Base-by-base conservation (phyloP, 2,113 vertebrate species). In the Etheostoma spectabile region DNA sequence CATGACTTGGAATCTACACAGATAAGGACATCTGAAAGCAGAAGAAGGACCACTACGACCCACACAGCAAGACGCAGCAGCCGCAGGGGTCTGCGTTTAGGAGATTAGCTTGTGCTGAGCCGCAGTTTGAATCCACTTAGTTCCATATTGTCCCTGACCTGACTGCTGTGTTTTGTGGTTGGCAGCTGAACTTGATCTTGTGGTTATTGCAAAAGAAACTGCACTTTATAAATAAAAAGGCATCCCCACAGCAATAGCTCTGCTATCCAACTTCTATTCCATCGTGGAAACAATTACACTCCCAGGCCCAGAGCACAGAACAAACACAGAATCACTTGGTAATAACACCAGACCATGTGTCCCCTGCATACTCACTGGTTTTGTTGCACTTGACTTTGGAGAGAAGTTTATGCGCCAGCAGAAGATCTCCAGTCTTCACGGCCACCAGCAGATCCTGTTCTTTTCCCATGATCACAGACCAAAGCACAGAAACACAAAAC, bases 361-460 rank as follows among this genome's bases (percentile, higher is more conserved):
- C 51, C 11, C 42, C 12, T 6, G n/a, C 8, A 51, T 71, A 95
- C 95, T 95, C 79, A 95, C 95, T 95, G 65, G 82, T 94, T 92
- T 92, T 92, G 88, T 90, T 94, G 93, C 91, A 90, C 90, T 94
- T 95, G 88, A 94, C 91, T 91, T 95, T 95, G 79, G 93, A 88
- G 65, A 95, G 91, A 1, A 95, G 93, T 74, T 93, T 95, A 81
- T 95, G 93, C 6, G 91, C 91, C 79, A 90, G 74, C 24, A 92
- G 89, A 65, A 95, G 86, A 87, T 95, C 94, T 81, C 94, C 94
- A 21, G 77, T 94, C 92, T 95, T 95, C 89, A 94, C 95, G 0
- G 95, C 95, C 79, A 91, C 89, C 73, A 95, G 89, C 70, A 95
- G 91, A 68, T 95, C 95, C 87, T 94, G 94, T 68, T 95, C 95